phyloP scores from a whole-genome alignment of 2,113 vertebrate genomes.

The Emydura subglobosa region DNA sequence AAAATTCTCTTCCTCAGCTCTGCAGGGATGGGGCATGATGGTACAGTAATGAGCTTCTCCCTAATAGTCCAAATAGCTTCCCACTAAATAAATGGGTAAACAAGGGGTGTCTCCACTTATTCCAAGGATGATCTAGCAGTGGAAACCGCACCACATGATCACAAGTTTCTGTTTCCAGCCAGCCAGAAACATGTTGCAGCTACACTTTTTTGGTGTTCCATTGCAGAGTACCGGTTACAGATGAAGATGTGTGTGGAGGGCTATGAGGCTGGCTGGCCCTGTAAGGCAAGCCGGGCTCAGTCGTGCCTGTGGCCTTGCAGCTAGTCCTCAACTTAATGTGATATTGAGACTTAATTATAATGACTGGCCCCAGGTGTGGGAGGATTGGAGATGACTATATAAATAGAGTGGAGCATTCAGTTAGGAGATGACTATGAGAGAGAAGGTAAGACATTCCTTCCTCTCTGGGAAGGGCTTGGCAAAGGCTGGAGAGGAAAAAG shows the following conservation, averaged over 20 bases:
- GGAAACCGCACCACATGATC: neutral
- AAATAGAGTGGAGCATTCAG: neutral
- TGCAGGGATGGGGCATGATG: slow-evolving; percentile 51
- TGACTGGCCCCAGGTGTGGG: neutral
- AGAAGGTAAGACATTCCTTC: neutral
- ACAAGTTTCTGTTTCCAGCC: neutral
- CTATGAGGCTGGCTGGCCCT: neutral
- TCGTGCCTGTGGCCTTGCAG: neutral
- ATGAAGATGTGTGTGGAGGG: neutral
- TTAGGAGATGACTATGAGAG: neutral
- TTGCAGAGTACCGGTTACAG: neutral
- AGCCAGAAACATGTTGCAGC: neutral
- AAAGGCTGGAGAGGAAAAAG: neutral
- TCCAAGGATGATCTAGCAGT: neutral
- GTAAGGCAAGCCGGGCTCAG: neutral
- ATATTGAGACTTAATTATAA: neutral
- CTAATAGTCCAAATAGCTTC: slow-evolving; percentile 38
- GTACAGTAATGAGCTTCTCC: slow-evolving; percentile 53
- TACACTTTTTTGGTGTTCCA: neutral
- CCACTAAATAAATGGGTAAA: slow-evolving; percentile 31
- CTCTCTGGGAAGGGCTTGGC: neutral
- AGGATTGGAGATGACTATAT: neutral
- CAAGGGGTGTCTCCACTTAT: slow-evolving; percentile 2
- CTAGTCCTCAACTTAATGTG: neutral
- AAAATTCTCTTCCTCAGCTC: slow-evolving; percentile 52